Evolutionary conservation across 2,113 vertebrate species (phyloP), one percentile per base, ranked within the genome.

Genomic region (Cynopterus brachyotis): DNA sequence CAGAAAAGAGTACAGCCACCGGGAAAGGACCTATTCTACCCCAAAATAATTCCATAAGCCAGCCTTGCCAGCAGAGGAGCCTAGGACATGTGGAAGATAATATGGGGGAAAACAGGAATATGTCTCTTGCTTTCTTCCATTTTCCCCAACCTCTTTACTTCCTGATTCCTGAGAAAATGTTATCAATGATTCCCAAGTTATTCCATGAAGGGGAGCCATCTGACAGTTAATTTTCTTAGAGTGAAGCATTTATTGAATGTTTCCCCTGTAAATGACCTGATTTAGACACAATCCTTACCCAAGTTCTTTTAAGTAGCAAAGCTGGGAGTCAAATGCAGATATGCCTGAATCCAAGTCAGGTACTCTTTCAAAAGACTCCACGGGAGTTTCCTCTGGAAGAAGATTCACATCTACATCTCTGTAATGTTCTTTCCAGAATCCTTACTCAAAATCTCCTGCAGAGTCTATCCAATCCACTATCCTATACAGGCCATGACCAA

Each of bases 291-390:
- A 57, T 40, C n/a, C 11, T 69, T 84, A 91, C 26, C 19, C 30
- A 89, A 88, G n/a, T 93, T 95, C 35, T 72, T 73, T 67, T 35
- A 89, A 78, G 55, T 76, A 22, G 13, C 32, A 94, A 85, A 91
- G 4, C 11, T 32, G 55, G 22, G 7, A 62, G 9, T 95, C 50
- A 80, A 73, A 73, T 45, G 9, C 11, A 89, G 26, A 83, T 69
- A 53, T 62, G 0, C 91, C 32, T 95, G 69, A 87, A 92, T 91
- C 47, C 40, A 69, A 89, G n/a, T 81, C 42, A 82, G 47, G 10
- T 69, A 42, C 2, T 87, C 47, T 94, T 78, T 94, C 50, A 57
- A 57, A 45, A 89, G 3, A 81, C 6, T 84, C 35, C 73, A 73
- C 1, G 84, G 17, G 28, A 78, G 11, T 35, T 83, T 12, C 20